Evolutionary conservation across 2,888 invertebrate species (phyloP), one percentile per base, ranked within the genome.

Genomic region (Xanthostigma xanthostigma): DNA sequence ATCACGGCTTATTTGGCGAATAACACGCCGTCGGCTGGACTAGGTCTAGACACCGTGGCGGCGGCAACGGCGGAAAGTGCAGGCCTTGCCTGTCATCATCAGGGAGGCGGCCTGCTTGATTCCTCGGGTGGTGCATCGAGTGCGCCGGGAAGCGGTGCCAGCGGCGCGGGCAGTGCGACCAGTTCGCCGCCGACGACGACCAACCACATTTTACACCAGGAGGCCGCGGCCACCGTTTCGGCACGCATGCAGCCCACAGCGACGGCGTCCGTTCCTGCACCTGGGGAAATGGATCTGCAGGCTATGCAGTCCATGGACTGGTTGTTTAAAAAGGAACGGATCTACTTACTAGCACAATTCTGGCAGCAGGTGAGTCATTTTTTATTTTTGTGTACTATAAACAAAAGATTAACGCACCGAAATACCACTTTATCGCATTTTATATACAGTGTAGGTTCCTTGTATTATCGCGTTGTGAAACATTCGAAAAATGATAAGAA

Each of bases 261-360:
- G 68, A 74, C 79, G 66, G 73, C 78, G 70, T 75, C 72, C 68
- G 78, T 82, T 76, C 79, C 84, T 76, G 64, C 72, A 78, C 79
- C 81, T 73, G 79, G 77, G 65, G 84, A 85, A 76, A 86, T 88
- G 81, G 89, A 90, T 79, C 81, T 88, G 75, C 87, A 87, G 79
- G 83, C 88, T 73, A 87, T 89, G 82, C 89, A 89, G 79, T 88
- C 89, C 68, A 89, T 91, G 90, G 90, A 91, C 79, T 91, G 91
- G 90, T 81, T 91, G 70, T 90, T 90, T 79, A 90, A 90, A 80
- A 91, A 91, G 76, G 90, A 91, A 75, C 78, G 87, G 74, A 89
- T 91, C 75, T 91, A 89, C 76, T 78, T 91, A 68, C 79, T 91
- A 68, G 89, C 89, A 67, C 91, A 91, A 74, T 91, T 91, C 76